A percentile compares a stretch with the other conserved stretches of the same genome.
Conservation (phyloP, 2,888 invertebrate species). For the Eupeodes luniger region DNA sequence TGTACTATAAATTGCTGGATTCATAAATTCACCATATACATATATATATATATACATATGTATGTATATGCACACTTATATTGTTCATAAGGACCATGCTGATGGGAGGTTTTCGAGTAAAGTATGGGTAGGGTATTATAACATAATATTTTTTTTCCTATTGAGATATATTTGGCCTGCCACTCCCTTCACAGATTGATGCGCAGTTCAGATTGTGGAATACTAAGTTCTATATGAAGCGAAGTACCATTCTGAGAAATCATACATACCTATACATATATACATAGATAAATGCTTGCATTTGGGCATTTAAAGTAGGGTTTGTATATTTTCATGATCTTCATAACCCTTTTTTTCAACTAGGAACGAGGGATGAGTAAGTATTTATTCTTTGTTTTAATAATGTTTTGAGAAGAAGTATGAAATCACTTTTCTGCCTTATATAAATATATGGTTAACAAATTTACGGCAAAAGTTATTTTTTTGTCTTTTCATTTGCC, state of each 20-base stretch:
- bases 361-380: neutral
- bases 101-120: neutral
- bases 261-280: neutral
- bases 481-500: too few species aligned
- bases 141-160: neutral
- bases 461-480: too few species aligned
- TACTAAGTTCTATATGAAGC: neutral
- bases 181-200: constrained; percentile 23
- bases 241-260: too few species aligned
- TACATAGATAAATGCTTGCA: neutral
- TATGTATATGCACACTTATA: neutral
- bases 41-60: too few species aligned
- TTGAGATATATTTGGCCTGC: neutral
- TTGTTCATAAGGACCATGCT: neutral
- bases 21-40: constrained; percentile 24
- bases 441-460: too few species aligned
- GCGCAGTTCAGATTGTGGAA: neutral
- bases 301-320: neutral
- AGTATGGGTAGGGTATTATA: too few species aligned
- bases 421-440: too few species aligned
- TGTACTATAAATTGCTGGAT: neutral
- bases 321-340: neutral
- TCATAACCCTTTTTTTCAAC: neutral
- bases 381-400: neutral
- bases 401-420: neutral